These are phyloP conservation scores for Caranx melampygus DNA, from an alignment of 2,113 vertebrate species.

Conservation along the genomic window DNA sequence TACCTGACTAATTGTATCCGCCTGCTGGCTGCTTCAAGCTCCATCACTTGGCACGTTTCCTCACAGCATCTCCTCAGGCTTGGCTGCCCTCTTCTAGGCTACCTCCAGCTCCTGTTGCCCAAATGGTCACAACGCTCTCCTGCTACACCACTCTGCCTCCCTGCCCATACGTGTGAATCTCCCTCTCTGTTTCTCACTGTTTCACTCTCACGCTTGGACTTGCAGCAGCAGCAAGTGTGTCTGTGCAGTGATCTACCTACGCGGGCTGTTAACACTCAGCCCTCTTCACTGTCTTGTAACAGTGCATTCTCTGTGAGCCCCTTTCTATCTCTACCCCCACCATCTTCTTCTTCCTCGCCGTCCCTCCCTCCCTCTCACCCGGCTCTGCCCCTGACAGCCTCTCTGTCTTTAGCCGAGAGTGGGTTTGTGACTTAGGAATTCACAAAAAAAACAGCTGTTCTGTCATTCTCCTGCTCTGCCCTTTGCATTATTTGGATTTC, in stretches of 20 bases:
- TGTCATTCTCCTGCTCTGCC: conserved; percentile 29
- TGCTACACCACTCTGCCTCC: neutral
- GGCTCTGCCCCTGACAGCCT: conserved; percentile 60
- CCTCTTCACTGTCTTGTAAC: conserved; percentile 66
- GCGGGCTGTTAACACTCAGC: conserved; percentile 42
- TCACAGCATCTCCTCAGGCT: conserved; percentile 70
- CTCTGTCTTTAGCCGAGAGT: conserved; percentile 66
- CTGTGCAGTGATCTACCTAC: conserved; percentile 69
- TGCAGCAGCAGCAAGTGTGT: conserved; percentile 24
- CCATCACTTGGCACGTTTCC: conserved; percentile 72
- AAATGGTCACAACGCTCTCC: conserved; percentile 31
- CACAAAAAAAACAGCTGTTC: conserved; percentile 65
- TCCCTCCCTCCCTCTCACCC: conserved; percentile 70
- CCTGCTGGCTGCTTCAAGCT: conserved; percentile 62
- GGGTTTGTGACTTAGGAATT: conserved; percentile 69
- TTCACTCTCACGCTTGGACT: conserved; percentile 32
- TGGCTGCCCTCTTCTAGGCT: conserved; percentile 52
- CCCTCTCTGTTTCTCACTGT: conserved; percentile 25
- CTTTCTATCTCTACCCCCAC: conserved; percentile 36
- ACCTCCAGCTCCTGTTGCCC: conserved; percentile 52
- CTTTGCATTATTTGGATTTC: conserved; percentile 44
- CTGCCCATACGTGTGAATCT: conserved; percentile 37
- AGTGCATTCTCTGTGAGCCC: conserved; percentile 72
- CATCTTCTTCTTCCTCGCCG: conserved; percentile 31
- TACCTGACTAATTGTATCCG: conserved; percentile 73